phyloP scores from a whole-genome alignment of 2,113 vertebrate genomes.

The Engystomops pustulosus region DNA sequence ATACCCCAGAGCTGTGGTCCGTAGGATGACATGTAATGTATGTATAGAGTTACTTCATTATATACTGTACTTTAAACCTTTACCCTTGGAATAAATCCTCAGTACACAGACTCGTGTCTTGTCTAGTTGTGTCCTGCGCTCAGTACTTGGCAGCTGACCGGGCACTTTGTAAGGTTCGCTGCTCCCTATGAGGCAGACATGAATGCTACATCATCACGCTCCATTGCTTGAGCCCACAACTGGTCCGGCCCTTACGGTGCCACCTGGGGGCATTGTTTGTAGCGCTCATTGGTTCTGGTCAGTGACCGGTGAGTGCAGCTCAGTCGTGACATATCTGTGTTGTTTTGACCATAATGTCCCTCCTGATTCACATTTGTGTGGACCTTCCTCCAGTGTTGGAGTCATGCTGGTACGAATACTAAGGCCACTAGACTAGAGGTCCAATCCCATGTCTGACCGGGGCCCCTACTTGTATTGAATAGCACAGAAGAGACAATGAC shows the following conservation, averaged over 20 bases:
- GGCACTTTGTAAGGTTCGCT: not conserved
- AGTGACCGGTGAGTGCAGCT: not conserved
- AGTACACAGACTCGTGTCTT: not conserved
- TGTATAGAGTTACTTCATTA: too few species aligned
- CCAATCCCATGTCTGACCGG: too few species aligned
- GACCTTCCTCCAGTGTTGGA: too few species aligned
- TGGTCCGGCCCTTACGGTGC: not conserved
- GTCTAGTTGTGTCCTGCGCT: not conserved
- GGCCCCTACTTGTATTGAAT: too few species aligned
- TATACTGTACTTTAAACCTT: not conserved
- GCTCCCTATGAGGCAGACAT: not conserved
- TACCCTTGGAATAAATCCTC: not conserved
- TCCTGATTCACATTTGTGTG: too few species aligned
- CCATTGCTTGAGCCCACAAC: not conserved
- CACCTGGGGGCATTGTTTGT: too few species aligned
- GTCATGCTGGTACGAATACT: too few species aligned
- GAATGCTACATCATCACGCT: not conserved
- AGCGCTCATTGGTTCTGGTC: not conserved
- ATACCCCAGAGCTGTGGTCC: too few species aligned
- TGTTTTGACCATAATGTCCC: too few species aligned
- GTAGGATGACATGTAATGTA: too few species aligned
- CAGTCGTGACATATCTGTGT: not conserved
- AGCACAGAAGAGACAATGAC: too few species aligned
- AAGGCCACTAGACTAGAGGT: too few species aligned
- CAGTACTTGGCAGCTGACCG: not conserved